Conservation (phyloP, 1,140 invertebrate species). For the Psix sp. region DNA sequence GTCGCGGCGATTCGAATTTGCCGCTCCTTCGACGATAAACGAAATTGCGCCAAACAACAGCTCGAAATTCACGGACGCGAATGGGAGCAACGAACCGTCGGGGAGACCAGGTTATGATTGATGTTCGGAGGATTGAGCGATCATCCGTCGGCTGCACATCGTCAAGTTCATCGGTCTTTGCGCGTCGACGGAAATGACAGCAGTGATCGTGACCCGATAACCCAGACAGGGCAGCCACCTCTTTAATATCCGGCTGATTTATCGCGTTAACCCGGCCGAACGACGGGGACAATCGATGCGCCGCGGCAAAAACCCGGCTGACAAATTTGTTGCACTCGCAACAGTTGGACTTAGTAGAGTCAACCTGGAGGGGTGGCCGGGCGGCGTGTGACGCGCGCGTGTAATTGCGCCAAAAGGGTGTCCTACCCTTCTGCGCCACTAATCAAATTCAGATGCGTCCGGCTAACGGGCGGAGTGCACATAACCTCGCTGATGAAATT, state of each 20-base stretch:
- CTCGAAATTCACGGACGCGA: no score
- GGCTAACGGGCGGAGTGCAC: constrained; percentile 64
- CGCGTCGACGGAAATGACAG: constrained; percentile 37
- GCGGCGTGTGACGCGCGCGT: constrained; percentile 70
- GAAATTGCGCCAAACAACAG: no score
- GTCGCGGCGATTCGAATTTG: no score
- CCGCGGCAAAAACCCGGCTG: no score
- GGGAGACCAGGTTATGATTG: constrained; percentile 65
- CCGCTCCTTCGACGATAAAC: no score
- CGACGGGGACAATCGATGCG: no score
- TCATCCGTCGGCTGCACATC: constrained; percentile 64
- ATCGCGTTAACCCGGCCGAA: constrained; percentile 5
- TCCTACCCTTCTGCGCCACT: constrained; percentile 61
- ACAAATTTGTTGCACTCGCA: no score
- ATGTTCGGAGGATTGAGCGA: constrained; percentile 71
- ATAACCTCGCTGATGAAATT: constrained; percentile 67
- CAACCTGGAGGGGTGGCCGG: no score
- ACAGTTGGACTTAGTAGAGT: no score
- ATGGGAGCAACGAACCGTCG: constrained; percentile 58
- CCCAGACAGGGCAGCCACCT: constrained; percentile 27
- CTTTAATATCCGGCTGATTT: constrained; percentile 19
- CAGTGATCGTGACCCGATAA: constrained; percentile 55
- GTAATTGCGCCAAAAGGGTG: constrained; percentile 75
- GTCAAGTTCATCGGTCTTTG: constrained; percentile 45
- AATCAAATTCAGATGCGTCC: constrained; percentile 70